phyloP scores from a whole-genome alignment of 2,113 vertebrate genomes.

The Thalassarche chlororhynchos region DNA sequence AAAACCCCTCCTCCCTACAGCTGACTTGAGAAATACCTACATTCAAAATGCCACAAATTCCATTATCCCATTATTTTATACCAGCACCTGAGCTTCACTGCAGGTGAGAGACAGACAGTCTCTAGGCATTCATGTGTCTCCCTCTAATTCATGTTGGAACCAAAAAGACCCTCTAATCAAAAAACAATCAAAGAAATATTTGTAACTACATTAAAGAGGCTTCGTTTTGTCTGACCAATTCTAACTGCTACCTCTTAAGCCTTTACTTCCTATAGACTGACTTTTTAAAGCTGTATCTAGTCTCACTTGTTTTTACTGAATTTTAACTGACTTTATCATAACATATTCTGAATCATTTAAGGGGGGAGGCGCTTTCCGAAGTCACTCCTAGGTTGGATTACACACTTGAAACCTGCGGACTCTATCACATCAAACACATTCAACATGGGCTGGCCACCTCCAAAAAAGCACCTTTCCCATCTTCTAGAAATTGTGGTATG shows the following conservation, averaged over 20 bases:
- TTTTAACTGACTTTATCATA: neutral
- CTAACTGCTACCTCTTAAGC: neutral
- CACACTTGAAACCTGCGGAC: neutral
- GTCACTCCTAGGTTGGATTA: neutral
- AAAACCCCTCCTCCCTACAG: neutral
- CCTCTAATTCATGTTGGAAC: neutral
- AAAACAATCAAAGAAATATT: neutral
- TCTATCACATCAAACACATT: neutral
- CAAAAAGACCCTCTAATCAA: neutral
- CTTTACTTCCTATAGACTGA: neutral
- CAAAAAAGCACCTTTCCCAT: neutral
- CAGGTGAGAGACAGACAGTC: neutral
- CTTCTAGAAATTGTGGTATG: neutral
- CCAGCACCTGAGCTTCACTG: neutral
- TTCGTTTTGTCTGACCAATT: neutral
- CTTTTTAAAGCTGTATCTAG: neutral
- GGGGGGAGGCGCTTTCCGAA: neutral
- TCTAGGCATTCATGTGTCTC: neutral
- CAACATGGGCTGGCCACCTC: neutral
- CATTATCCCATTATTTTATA: neutral
- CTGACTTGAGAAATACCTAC: neutral
- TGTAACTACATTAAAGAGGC: neutral
- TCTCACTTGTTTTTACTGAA: neutral
- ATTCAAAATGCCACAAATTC: neutral
- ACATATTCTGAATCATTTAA: neutral